Base-by-base conservation (phyloP, 2,113 vertebrate species). In the Protobothrops flavoviridis region DNA sequence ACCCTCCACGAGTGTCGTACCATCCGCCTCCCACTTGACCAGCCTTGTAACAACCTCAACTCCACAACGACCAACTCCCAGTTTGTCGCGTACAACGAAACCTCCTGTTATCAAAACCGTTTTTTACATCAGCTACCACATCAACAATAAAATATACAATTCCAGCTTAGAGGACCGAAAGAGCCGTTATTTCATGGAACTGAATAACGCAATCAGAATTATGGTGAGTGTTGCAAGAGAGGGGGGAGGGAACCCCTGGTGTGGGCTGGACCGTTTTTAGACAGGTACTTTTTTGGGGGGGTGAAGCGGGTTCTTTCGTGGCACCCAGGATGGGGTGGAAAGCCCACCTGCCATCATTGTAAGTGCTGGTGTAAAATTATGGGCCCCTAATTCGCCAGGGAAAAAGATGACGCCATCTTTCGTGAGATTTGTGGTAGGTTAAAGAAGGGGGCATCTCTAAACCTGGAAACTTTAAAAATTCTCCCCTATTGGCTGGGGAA, bases 111-210 rank as follows among this genome's bases (percentile, higher is more conserved):
- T 1, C 1, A 10, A 0, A 26, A 1, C 11, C 11, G 1, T 0
- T 45, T 0, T 0, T 55, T 0, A 0, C 1, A 0, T 39, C 1
- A 0, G 52, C 15, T 53, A 0, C 3, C 69, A 15, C 13, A 0
- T 24, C 50, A 59, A 0, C 2, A 88, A 88, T 1, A 1, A 0
- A 20, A 0, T 1, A 0, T 93, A 4, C 17, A 90, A 2, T 5
- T 0, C 10, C 29, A 69, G 61, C 0, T 33, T 85, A 20, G 0
- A 1, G 5, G 0, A 50, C 17, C 0, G 0, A 0, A 0, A 0
- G 3, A 50, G 61, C 1, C 0, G 0, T 0, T 24, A 24, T 0
- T 93, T 4, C 64, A 4, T 5, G 1, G 0, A 33, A 0, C 3
- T 89, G 2, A 9, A 24, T 0, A 1, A 0, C 0, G 0, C 0